Evolutionary conservation across 53 echinoderm and acorn worm species (phyloP).

Genomic region (Echinometra lucunter): DNA sequence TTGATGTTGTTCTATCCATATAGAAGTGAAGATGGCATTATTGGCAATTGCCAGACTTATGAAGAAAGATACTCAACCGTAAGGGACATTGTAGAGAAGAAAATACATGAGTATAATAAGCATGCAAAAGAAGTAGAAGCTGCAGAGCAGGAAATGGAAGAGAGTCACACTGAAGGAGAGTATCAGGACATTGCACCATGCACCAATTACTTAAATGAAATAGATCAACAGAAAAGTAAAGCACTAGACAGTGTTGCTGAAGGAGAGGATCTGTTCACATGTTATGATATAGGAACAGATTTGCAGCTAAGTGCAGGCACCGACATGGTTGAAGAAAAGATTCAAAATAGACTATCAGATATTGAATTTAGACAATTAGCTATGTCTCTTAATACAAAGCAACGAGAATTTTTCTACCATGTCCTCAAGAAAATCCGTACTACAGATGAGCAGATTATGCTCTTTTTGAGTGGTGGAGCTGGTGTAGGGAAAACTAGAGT

Average conservation of each 20-base stretch:
- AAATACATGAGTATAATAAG: slow-evolving; percentile 39
- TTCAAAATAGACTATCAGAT: too few relatives aligned
- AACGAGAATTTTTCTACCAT: too few relatives aligned
- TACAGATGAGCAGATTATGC: too few relatives aligned
- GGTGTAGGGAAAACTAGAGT: too few relatives aligned
- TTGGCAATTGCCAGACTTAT: slow-evolving; percentile 67
- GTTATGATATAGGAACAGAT: slow-evolving; percentile 70
- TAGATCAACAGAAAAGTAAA: not conserved
- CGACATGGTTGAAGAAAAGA: too few relatives aligned
- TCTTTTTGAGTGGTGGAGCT: too few relatives aligned
- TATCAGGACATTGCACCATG: slow-evolving; percentile 65
- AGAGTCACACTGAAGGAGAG: slow-evolving; percentile 19
- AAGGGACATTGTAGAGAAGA: not conserved
- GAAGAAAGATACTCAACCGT: slow-evolving; percentile 66
- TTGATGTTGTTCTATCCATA: slow-evolving; percentile 76
- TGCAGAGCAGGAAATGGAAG: too few relatives aligned
- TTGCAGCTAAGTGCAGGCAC: too few relatives aligned
- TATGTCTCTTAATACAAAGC: too few relatives aligned
- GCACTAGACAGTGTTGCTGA: slow-evolving; percentile 14
- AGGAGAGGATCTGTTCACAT: slow-evolving; percentile 39
- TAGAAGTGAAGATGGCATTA: slow-evolving; percentile 52
- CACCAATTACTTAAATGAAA: slow-evolving; percentile 42
- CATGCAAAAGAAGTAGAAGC: slow-evolving; percentile 35
- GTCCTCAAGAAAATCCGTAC: too few relatives aligned
- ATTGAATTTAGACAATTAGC: too few relatives aligned